Base-by-base conservation (phyloP, 2,797 vertebrate species). In the Melanotaenia trifasciata region DNA sequence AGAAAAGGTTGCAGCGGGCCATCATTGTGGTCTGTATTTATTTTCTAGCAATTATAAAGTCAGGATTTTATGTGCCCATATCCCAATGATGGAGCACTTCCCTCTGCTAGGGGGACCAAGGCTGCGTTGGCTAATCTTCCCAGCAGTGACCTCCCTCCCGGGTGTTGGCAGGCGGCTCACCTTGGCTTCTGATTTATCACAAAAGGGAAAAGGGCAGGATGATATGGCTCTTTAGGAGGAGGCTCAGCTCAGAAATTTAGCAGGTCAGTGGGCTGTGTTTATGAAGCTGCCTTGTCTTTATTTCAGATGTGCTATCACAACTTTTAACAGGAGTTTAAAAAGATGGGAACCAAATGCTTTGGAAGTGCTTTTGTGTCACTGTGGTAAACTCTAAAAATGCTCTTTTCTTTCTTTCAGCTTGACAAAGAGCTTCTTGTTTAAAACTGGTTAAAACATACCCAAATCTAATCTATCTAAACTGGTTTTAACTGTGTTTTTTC, bases 261-360 rank as follows among this genome's bases (percentile, higher is more conserved):
- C 20, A 8, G 62, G 62, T 66, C 7, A 11, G 67, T 65, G 74
- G 64, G 69, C 56, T 22, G 45, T 72, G 72, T 89, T 87, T 81
- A 80, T 85, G 72, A 76, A 84, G 63, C 63, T 84, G 73, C 63
- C 83, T 86, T 86, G 28, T 80, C 74, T 83, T 86, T 81, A 86
- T 89, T 84, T 61, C 54, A 51, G 76, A 35, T 35, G 7, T 5
- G 58, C 78, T 78, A 81, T 84, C 67, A 71, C 80, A 89, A 81
- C 50, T 75, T 72, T 87, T 81, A 68, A 30, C 28, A 30, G 28
- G 28, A 30, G 0, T 30, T 30, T 30, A 30, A 83, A 86, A 91
- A 84, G 87, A 82, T 89, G 85, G 83, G 10, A 38, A 38, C 2
- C 36, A 38, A 30, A 30, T 30, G 28, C 36, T 38, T 12, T 9